Conservation (phyloP, 1,140 invertebrate species). For the Atopsyche davidsoni region DNA sequence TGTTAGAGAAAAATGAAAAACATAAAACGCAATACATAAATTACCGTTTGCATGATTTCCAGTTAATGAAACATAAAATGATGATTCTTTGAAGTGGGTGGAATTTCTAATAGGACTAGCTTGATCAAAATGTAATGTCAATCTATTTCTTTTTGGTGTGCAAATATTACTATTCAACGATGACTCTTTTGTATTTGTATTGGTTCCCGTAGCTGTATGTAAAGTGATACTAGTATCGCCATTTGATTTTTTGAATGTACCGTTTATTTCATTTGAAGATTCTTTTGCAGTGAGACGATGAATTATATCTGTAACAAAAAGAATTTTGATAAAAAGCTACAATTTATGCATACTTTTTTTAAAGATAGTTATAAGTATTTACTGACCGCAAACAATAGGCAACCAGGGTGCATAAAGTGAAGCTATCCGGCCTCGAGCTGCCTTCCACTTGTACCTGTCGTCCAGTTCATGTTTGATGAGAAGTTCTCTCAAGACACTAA, state of each 20-base stretch:
- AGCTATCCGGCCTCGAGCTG: conserved; percentile 79
- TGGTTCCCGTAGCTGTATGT: neutral
- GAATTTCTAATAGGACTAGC: conserved; percentile 51
- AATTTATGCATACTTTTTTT: neutral
- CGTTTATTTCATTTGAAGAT: conserved; percentile 7
- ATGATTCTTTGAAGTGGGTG: conserved; percentile 53
- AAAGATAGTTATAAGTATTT: neutral
- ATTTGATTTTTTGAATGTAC: conserved; percentile 24
- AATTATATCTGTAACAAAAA: conserved; percentile 38
- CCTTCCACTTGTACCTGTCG: conserved; percentile 74
- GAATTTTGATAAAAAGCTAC: neutral
- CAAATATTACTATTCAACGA: conserved; percentile 30
- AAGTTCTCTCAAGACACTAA: conserved; percentile 75
- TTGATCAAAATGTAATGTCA: conserved; percentile 52
- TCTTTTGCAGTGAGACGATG: conserved; percentile 43
- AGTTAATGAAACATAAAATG: conserved; percentile 25
- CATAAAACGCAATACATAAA: neutral
- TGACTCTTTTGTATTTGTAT: conserved; percentile 17
- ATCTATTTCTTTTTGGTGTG: conserved; percentile 43
- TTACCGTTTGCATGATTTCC: conserved; percentile 25
- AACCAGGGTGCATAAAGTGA: conserved; percentile 87
- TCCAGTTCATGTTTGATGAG: conserved; percentile 93
- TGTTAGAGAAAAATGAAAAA: neutral
- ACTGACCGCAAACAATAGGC: conserved; percentile 58
- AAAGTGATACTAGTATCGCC: conserved; percentile 17